Evolutionary conservation across 2,113 vertebrate species (phyloP).

Genomic region (Noturus placidus): DNA sequence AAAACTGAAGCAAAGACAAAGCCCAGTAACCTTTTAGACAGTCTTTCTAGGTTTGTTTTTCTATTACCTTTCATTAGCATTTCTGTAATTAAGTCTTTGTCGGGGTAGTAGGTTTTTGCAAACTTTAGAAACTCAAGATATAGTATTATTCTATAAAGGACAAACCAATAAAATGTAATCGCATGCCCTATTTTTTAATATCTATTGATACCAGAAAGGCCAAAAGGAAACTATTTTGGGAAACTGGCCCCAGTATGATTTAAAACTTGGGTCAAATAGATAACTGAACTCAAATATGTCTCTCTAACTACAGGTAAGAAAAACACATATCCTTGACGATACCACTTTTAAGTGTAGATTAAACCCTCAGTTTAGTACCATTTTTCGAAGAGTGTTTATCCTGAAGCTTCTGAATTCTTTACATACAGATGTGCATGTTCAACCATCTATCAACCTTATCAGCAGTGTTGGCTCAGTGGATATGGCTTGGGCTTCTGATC

Average conservation of each 20-base stretch:
- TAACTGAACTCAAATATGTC: background rate
- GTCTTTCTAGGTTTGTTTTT: constrained; percentile 1
- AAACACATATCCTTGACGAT: background rate
- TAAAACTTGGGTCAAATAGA: background rate
- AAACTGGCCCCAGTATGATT: background rate
- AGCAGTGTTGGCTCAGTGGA: background rate
- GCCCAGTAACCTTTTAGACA: background rate
- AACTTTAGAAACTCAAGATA: background rate
- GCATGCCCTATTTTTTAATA: background rate
- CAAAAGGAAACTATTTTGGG: background rate
- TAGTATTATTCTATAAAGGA: background rate
- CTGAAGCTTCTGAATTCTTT: background rate
- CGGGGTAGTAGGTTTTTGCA: background rate
- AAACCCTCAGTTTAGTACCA: background rate
- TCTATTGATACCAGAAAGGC: background rate
- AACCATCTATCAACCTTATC: background rate
- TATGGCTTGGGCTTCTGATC: background rate
- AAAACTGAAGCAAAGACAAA: background rate
- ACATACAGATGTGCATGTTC: background rate
- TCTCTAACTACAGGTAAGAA: background rate
- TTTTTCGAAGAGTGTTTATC: background rate
- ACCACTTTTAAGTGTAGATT: background rate
- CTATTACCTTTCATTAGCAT: constrained; percentile 62
- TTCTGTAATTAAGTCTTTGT: background rate
- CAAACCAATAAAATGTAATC: background rate